Evolutionary conservation across 2,113 vertebrate species (phyloP).

Genomic region (Cariama cristata): DNA sequence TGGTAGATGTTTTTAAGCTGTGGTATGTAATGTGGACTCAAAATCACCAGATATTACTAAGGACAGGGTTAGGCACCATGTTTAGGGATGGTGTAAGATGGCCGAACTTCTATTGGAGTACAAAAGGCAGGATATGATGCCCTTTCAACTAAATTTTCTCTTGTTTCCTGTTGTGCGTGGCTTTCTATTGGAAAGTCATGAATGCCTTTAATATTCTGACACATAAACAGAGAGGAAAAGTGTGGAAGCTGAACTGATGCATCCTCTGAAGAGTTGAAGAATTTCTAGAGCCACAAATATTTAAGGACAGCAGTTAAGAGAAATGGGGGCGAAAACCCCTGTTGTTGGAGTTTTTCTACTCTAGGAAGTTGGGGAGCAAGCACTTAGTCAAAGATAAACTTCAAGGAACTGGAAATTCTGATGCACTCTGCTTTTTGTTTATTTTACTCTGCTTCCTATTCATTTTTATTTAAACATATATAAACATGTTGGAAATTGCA

Average conservation of each 20-base stretch:
- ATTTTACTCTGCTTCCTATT: neutral
- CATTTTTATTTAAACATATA: neutral
- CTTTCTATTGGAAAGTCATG: neutral
- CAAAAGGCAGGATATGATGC: neutral
- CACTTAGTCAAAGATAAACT: neutral
- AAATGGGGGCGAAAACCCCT: fast-evolving
- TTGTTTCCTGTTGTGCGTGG: fast-evolving
- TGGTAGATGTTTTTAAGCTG: neutral
- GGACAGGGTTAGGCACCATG: neutral
- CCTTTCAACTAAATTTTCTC: neutral
- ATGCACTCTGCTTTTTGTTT: neutral
- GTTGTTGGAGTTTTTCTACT: neutral
- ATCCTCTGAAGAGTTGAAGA: neutral
- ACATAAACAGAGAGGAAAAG: neutral
- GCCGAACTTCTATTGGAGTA: neutral
- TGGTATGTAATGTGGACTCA: neutral
- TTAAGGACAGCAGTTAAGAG: neutral
- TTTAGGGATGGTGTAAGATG: neutral
- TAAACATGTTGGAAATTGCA: neutral
- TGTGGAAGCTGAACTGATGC: neutral
- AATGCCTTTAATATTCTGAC: neutral
- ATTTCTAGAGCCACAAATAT: neutral
- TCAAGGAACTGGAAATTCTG: neutral
- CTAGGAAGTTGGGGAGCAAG: neutral
- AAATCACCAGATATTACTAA: neutral